Percentiles rank a stretch among this genome's conserved stretches.
These are phyloP conservation scores for Albula glossodonta DNA, from an alignment of 2,113 vertebrate genomes.

Conservation along the genomic window DNA sequence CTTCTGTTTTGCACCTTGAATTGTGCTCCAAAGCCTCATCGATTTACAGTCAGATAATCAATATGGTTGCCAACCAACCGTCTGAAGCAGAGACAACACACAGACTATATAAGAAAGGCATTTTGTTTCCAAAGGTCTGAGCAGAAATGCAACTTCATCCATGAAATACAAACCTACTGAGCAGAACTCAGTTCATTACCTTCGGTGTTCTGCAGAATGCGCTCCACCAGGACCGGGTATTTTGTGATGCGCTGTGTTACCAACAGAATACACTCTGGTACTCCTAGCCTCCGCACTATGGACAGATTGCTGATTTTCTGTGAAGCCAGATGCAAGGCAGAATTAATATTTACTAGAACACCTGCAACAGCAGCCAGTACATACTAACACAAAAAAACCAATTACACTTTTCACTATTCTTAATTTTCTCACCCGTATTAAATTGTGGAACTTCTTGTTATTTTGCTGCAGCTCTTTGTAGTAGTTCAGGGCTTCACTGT, in stretches of 20 bases:
- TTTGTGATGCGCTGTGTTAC: conserved; percentile 97
- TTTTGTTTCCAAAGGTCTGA: neutral
- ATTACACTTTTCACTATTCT: neutral
- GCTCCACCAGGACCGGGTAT: conserved; percentile 90
- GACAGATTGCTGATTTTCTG: conserved; percentile 88
- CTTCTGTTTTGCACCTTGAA: neutral
- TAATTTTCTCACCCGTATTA: conserved; percentile 80
- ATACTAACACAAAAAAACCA: too few relatives aligned
- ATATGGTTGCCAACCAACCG: neutral
- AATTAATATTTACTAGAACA: neutral
- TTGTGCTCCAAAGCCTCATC: neutral
- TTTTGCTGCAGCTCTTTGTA: conserved; percentile 91
- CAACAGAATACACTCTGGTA: conserved; percentile 89
- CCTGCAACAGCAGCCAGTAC: neutral
- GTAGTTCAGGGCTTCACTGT: conserved; percentile 83
- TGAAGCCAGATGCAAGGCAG: neutral
- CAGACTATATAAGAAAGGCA: neutral
- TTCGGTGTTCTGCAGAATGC: conserved; percentile 88
- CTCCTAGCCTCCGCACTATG: conserved; percentile 85
- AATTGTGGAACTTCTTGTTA: conserved; percentile 92
- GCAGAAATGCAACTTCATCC: neutral
- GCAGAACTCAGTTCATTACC: conserved; percentile 59
- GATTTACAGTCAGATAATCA: neutral
- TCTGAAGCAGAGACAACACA: neutral
- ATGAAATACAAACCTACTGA: neutral